A percentile compares a stretch with the other conserved stretches of the same genome.
These are phyloP conservation scores for Nautilus pompilius DNA, from an alignment of 1,140 invertebrate species.

Conservation along the genomic window DNA sequence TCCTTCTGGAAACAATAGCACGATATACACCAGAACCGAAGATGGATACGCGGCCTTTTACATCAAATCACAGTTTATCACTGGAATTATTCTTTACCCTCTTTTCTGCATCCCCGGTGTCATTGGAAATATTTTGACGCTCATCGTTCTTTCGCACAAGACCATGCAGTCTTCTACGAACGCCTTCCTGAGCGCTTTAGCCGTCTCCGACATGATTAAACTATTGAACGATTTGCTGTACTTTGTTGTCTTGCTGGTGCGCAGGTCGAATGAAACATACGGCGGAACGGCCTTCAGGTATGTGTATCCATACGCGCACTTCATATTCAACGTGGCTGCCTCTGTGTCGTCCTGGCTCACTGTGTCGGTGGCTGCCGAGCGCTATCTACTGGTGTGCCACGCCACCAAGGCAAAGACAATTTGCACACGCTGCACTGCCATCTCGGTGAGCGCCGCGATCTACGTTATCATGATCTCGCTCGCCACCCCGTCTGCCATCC, in stretches of 20 bases:
- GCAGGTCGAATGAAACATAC: slow-evolving; percentile 25
- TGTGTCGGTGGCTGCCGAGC: slow-evolving; percentile 89
- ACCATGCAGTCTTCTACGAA: slow-evolving; percentile 74
- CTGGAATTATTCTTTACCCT: slow-evolving; percentile 63
- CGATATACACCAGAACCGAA: no score
- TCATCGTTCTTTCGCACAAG: slow-evolving; percentile 69
- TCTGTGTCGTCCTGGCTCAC: slow-evolving; percentile 80
- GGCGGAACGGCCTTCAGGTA: slow-evolving; percentile 35
- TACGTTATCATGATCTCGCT: slow-evolving; percentile 37
- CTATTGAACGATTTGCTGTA: slow-evolving; percentile 69
- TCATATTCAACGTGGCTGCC: slow-evolving; percentile 44
- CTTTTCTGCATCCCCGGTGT: slow-evolving; percentile 69
- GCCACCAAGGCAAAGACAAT: slow-evolving; percentile 79
- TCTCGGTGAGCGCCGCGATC: slow-evolving; percentile 24
- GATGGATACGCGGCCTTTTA: slow-evolving; percentile 33
- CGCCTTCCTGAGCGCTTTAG: slow-evolving; percentile 70
- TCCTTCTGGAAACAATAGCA: no score
- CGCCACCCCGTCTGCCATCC: slow-evolving; percentile 41
- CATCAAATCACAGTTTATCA: slow-evolving; percentile 37
- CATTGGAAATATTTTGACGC: slow-evolving; percentile 69
- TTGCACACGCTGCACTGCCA: slow-evolving; percentile 65
- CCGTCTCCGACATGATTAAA: slow-evolving; percentile 71
- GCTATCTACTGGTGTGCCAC: slow-evolving; percentile 93
- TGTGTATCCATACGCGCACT: slow-evolving; percentile 51
- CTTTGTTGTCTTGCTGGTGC: slow-evolving; percentile 61